Evolutionary conservation across 2,113 vertebrate genomes (phyloP), one percentile per base, ranked within the genome.

Genomic region (Osmerus eperlanus): DNA sequence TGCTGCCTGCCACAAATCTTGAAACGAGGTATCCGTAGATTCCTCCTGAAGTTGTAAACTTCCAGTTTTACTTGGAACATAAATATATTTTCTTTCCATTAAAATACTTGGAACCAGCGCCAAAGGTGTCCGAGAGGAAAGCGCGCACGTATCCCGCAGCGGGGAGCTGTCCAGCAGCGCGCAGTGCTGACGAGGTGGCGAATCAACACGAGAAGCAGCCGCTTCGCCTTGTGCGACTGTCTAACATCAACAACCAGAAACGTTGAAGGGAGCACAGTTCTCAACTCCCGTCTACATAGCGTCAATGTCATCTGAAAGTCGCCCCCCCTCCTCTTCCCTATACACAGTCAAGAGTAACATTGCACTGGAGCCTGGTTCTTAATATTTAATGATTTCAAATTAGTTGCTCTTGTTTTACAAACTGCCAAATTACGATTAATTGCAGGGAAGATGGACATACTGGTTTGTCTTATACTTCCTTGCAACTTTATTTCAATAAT

Each of bases 261-360:
- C 78, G 74, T 72, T 60, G 69, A 74, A 69, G 71, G 73, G 58
- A 78, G 73, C 78, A 70, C 70, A 71, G 76, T 75, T 75, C 89
- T 90, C 86, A 86, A 88, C 90, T 89, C 89, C 86, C 90, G 89
- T 91, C 91, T 77, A 89, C 90, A 91, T 81, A 90, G 90, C 90
- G 89, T 89, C 92, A 93, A 93, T 93, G 92, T 92, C 92, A 93
- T 92, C 88, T 93, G 90, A 93, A 93, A 92, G 92, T 93, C 92
- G 89, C 72, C 88, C 86, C 87, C 87, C 88, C 83, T 51, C 76
- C 75, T 81, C 81, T 77, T 84, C 83, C 66, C 81, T 83, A 78
- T 89, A 77, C 71, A 74, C 67, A 76, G 63, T 15, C 53, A 68
- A 55, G 68, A 80, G 82, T 74, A 75, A 81, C 70, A 83, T 83